phyloP scores from a whole-genome alignment of 2,797 vertebrate species.

The Sphaeramia orbicularis region DNA sequence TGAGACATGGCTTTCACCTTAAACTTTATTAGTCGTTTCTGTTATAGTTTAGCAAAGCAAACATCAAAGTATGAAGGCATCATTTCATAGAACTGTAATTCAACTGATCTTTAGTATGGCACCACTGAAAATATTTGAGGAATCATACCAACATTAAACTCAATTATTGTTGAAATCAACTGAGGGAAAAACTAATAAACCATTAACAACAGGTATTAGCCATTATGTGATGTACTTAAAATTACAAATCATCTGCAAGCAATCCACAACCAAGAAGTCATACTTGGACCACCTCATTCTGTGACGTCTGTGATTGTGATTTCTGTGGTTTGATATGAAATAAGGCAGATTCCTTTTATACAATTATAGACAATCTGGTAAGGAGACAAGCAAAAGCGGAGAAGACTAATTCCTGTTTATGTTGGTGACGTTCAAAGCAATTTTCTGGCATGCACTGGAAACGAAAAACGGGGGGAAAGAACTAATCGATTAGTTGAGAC shows the following conservation, averaged over 20 bases:
- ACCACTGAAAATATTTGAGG: conserved; percentile 87
- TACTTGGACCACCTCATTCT: conserved; percentile 71
- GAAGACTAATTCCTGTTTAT: conserved; percentile 85
- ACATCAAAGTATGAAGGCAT: conserved; percentile 94
- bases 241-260: conserved; percentile 90
- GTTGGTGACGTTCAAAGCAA: conserved; percentile 88
- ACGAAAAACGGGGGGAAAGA: conserved; percentile 52
- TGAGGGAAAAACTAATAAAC: conserved; percentile 71
- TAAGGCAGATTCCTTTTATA: conserved; percentile 93
- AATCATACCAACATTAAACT: conserved; percentile 77
- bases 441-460: conserved; percentile 88
- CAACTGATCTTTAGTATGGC: conserved; percentile 85
- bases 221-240: conserved; percentile 82
- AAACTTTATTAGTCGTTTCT: conserved; percentile 87
- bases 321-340: conserved; percentile 85
- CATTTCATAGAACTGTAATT: conserved; percentile 84
- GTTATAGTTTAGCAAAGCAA: conserved; percentile 95
- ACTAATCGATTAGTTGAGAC: conserved; percentile 81
- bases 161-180: conserved; percentile 67
- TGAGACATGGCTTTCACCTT: conserved; percentile 73
- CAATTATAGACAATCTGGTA: conserved; percentile 88
- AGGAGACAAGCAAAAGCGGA: conserved; percentile 83
- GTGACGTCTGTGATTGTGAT: conserved; percentile 64
- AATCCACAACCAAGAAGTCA: conserved; percentile 84
- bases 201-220: conserved; percentile 83